phyloP scores from a whole-genome alignment of 2,113 vertebrate species.

The Siniperca chuatsi region DNA sequence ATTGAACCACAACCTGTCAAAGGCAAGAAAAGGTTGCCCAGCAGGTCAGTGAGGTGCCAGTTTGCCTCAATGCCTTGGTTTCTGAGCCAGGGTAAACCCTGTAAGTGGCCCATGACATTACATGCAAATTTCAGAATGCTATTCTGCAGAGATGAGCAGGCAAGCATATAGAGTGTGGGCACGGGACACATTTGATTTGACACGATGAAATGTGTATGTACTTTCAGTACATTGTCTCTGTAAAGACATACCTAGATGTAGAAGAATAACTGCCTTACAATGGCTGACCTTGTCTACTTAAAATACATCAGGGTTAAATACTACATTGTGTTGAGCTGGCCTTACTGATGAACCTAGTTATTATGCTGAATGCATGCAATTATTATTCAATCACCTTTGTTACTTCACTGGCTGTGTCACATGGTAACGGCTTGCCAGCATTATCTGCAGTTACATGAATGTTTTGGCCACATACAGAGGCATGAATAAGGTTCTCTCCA shows the following conservation, averaged over 20 bases:
- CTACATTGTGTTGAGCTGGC: neutral
- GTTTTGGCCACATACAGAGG: neutral
- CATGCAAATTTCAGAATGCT: neutral
- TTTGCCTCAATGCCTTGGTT: neutral
- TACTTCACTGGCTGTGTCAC: neutral
- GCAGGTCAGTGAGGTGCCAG: neutral
- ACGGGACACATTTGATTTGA: neutral
- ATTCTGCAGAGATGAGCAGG: neutral
- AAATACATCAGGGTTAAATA: slow-evolving; percentile 1
- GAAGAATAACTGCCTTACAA: neutral
- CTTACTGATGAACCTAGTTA: neutral
- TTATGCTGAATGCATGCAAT: neutral
- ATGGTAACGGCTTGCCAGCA: neutral
- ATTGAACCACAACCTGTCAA: neutral
- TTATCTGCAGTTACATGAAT: neutral
- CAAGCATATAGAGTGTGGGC: neutral
- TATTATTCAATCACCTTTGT: neutral
- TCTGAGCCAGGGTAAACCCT: neutral
- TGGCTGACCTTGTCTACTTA: neutral
- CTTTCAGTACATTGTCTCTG: neutral
- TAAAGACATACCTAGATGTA: no score
- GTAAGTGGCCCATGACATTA: neutral
- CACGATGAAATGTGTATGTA: neutral
- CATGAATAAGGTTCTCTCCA: neutral
- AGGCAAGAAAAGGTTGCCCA: neutral